Percentiles rank a stretch among this genome's conserved stretches.
These are phyloP conservation scores for Scartelaos histophorus DNA, from an alignment of 2,113 vertebrate species.

Conservation along the genomic window DNA sequence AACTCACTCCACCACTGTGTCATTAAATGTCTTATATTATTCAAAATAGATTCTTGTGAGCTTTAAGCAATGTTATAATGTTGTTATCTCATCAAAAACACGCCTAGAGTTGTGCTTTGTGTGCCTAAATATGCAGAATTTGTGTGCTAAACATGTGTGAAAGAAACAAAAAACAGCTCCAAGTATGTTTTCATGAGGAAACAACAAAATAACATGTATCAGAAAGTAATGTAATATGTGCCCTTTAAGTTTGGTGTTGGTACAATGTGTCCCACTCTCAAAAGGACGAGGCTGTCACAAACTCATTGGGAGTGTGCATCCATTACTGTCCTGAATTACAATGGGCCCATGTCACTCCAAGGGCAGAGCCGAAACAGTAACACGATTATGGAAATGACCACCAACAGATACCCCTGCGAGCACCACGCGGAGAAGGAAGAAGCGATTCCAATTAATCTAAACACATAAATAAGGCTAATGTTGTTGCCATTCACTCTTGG, in stretches of 20 bases:
- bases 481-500: constrained; percentile 56
- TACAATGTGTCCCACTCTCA: constrained; percentile 28
- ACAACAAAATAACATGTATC: no score
- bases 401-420: constrained; percentile 43
- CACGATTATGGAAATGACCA: constrained; percentile 70
- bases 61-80: no score
- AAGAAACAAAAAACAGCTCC: no score
- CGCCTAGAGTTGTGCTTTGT: no score
- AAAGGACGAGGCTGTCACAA: constrained; percentile 58
- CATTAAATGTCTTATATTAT: no score
- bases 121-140: no score
- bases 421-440: constrained; percentile 22
- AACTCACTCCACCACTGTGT: no score
- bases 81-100: no score
- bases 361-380: constrained; percentile 66
- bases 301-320: constrained; percentile 68
- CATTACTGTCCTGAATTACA: constrained; percentile 63
- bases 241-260: not conserved
- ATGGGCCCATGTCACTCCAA: constrained; percentile 58
- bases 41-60: no score
- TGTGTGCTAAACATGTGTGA: no score
- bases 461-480: constrained; percentile 60
- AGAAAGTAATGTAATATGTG: no score
- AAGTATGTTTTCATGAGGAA: no score
- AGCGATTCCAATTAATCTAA: constrained; percentile 66